Evolutionary conservation across 2,888 invertebrate species (phyloP).

Genomic region (Junonia oenone): DNA sequence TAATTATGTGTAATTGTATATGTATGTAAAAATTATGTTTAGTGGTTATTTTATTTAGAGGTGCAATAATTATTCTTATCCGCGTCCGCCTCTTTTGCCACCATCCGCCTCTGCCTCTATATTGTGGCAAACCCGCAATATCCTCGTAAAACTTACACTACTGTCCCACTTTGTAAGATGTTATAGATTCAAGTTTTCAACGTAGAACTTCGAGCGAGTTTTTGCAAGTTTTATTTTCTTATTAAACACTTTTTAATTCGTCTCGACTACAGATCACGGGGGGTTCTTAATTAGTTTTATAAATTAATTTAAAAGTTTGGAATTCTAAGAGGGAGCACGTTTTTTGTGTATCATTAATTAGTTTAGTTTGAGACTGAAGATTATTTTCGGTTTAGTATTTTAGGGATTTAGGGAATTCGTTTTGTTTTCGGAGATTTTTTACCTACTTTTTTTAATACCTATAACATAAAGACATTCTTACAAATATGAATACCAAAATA

Average conservation of each 20-base stretch:
- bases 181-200: constrained; percentile 24
- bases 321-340: background rate
- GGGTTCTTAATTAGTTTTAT: constrained; percentile 24
- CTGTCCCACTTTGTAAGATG: constrained; percentile 23
- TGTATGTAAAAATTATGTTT: too few relatives aligned
- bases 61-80: background rate
- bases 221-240: constrained; percentile 23
- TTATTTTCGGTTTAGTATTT: background rate
- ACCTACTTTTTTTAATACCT: background rate
- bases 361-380: background rate
- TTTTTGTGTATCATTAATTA: background rate
- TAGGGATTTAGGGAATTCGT: background rate
- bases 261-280: constrained; percentile 5
- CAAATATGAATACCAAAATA: too few relatives aligned
- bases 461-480: too few relatives aligned
- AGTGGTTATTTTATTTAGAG: too few relatives aligned
- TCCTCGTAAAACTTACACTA: constrained; percentile 20
- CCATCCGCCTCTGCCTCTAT: too few relatives aligned
- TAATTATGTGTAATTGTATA: too few relatives aligned
- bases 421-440: background rate
- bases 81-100: too few relatives aligned
- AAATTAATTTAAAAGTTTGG: constrained; percentile 20
- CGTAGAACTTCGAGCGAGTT: constrained; percentile 12
- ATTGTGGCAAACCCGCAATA: constrained; percentile 6
- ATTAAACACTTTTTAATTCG: constrained; percentile 24